Evolutionary conservation across 2,888 invertebrate genomes (phyloP).

Genomic region (Cryptophagus acutangulus): DNA sequence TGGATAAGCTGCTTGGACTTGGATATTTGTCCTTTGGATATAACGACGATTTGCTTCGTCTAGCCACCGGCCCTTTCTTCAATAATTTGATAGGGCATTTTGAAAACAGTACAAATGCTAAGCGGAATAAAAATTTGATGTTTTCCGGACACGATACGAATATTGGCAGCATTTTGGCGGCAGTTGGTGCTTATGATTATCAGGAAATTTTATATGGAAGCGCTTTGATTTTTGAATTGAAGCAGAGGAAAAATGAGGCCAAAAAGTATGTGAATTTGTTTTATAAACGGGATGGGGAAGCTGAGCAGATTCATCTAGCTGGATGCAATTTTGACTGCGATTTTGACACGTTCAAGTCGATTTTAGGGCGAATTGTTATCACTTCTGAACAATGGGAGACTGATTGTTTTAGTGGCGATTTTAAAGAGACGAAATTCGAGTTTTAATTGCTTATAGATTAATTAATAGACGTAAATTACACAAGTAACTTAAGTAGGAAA

Average conservation of each 20-base stretch:
- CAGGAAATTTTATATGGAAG: conserved; percentile 65
- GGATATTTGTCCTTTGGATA: conserved; percentile 54
- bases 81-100: conserved; percentile 63
- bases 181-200: conserved; percentile 62
- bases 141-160: conserved; percentile 80
- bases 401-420: not conserved
- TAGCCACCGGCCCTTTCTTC: conserved; percentile 59
- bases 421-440: no score
- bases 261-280: not conserved
- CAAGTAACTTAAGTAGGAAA: no score
- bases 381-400: not conserved
- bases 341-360: conserved; percentile 1
- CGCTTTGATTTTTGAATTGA: conserved; percentile 65
- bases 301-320: not conserved
- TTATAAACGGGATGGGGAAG: conserved; percentile 3
- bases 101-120: conserved; percentile 31
- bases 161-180: conserved; percentile 65
- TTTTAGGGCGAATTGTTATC: not conserved
- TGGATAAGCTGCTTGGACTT: conserved; percentile 57
- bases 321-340: conserved; percentile 10
- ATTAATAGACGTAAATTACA: no score
- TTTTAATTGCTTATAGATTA: no score
- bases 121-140: conserved; percentile 54
- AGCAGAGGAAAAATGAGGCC: not conserved
- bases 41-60: conserved; percentile 53